These are phyloP conservation scores for Sarcophilus harrisii DNA, from an alignment of 2,797 vertebrate species.

Conservation along the genomic window DNA sequence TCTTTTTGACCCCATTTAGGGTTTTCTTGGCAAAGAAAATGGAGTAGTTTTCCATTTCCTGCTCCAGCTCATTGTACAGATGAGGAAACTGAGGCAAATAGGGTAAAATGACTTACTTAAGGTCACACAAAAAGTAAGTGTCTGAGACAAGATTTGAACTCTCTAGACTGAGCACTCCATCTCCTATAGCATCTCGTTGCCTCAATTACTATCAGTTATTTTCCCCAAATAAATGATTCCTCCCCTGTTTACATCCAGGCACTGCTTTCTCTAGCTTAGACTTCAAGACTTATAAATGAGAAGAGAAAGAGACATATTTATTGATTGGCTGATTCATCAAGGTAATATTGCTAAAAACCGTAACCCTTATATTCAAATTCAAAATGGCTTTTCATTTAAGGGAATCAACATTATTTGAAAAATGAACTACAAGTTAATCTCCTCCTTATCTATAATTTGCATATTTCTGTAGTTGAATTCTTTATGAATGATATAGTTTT, in stretches of 20 bases:
- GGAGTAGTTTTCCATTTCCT: background rate
- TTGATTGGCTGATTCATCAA: background rate
- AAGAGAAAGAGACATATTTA: background rate
- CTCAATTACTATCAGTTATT: background rate
- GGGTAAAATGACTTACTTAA: background rate
- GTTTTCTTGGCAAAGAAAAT: background rate
- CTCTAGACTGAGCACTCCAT: background rate
- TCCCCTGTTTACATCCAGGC: background rate
- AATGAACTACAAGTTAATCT: background rate
- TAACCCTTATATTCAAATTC: background rate
- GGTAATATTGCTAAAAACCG: background rate
- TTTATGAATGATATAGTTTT: conserved; percentile 14
- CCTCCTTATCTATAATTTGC: conserved; percentile 8
- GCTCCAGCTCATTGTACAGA: background rate
- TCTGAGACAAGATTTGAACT: background rate
- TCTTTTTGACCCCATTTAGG: background rate
- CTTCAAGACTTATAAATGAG: background rate
- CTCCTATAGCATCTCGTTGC: background rate
- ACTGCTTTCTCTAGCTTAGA: background rate
- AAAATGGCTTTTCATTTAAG: background rate
- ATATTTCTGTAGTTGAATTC: conserved; percentile 49
- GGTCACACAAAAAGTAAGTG: background rate
- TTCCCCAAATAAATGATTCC: background rate
- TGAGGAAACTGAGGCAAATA: background rate
- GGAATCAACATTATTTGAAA: background rate